Percentiles rank a stretch among this genome's conserved stretches.
phyloP scores from a whole-genome alignment of 2,888 invertebrate species.

The Athetis lepigone region DNA sequence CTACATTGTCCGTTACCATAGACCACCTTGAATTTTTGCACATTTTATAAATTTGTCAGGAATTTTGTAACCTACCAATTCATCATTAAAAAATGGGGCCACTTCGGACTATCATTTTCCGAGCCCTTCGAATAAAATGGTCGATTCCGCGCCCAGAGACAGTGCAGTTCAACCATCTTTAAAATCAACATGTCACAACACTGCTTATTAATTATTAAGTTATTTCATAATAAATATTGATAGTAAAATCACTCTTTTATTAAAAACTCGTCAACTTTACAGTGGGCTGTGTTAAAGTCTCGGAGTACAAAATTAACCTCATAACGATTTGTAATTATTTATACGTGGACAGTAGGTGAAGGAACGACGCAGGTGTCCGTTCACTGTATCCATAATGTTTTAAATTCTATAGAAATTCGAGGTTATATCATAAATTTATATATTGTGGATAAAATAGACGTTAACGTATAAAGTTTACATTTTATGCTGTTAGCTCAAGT shows the following conservation, averaged over 20 bases:
- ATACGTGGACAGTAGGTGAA: slow-evolving; percentile 16
- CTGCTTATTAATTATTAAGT: slow-evolving; percentile 23
- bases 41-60: no score
- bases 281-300: slow-evolving; percentile 33
- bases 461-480: not conserved
- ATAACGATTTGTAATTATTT: slow-evolving; percentile 33
- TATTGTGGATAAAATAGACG: not conserved
- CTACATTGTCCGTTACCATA: no score
- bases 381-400: slow-evolving; percentile 48
- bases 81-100: no score
- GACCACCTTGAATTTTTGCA: no score
- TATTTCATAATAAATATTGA: not conserved
- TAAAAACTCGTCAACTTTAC: slow-evolving; percentile 16
- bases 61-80: no score
- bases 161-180: no score
- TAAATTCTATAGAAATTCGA: slow-evolving; percentile 44
- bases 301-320: slow-evolving; percentile 51
- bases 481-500: slow-evolving; percentile 4
- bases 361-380: slow-evolving; percentile 47
- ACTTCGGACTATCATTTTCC: no score
- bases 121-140: no score
- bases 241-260: slow-evolving; percentile 16
- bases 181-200: no score
- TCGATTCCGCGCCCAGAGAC: no score
- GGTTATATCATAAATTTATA: slow-evolving; percentile 33